Conservation (phyloP, 2,888 invertebrate species). For the Heliconius hortense region DNA sequence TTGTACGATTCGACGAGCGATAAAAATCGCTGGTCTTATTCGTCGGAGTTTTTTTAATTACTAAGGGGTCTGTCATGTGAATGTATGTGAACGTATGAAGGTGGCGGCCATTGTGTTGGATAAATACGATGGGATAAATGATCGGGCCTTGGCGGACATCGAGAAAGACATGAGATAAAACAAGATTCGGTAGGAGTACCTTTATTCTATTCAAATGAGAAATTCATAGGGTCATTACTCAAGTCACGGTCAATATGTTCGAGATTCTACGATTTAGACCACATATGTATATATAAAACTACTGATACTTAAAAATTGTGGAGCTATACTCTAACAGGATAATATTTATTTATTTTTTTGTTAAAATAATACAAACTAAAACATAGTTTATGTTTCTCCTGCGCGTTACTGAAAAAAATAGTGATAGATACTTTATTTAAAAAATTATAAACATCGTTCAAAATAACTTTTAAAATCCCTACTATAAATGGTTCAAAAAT, state of each 20-base stretch:
- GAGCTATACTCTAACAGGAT: neutral
- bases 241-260: conserved; percentile 32
- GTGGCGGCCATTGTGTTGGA: conserved; percentile 72
- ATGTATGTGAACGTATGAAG: conserved; percentile 61
- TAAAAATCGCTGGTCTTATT: conserved; percentile 81
- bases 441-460: no score
- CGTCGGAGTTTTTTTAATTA: conserved; percentile 79
- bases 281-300: neutral
- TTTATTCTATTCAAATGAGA: conserved; percentile 53
- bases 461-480: no score
- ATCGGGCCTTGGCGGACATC: conserved; percentile 60
- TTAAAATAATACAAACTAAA: neutral
- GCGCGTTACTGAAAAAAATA: no score
- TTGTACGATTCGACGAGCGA: conserved; percentile 76
- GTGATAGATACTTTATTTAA: no score
- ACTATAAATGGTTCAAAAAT: no score
- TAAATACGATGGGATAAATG: conserved; percentile 75
- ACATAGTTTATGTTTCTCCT: no score
- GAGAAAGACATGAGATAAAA: conserved; percentile 59
- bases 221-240: conserved; percentile 47
- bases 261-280: neutral
- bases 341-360: neutral
- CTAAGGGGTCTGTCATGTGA: conserved; percentile 77
- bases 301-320: neutral
- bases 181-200: conserved; percentile 51